Conservation (phyloP, 1,140 invertebrate genomes). For the Physella acuta region DNA sequence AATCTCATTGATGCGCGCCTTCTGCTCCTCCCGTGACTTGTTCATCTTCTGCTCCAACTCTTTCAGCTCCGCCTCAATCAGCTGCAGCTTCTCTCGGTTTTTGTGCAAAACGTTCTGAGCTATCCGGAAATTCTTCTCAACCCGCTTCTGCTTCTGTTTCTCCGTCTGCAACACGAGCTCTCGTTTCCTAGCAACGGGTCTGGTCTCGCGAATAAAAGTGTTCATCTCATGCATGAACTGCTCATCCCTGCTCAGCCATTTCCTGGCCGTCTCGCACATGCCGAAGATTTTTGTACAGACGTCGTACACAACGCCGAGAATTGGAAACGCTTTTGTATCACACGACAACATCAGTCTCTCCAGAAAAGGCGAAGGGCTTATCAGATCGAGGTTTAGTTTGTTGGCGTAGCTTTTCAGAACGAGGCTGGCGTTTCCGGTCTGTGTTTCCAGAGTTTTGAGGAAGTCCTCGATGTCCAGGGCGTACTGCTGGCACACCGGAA, state of each 20-base stretch:
- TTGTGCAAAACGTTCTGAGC: slow-evolving; percentile 46
- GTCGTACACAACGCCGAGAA: slow-evolving; percentile 50
- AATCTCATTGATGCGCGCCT: slow-evolving; percentile 41
- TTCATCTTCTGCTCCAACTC: slow-evolving; percentile 45
- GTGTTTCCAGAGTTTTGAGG: slow-evolving; percentile 38
- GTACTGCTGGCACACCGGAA: slow-evolving; percentile 48
- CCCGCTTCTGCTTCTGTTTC: slow-evolving; percentile 49
- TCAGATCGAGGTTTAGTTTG: slow-evolving; percentile 48
- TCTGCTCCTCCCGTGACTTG: slow-evolving; percentile 38
- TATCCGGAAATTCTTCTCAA: slow-evolving; percentile 46
- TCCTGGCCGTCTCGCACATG: slow-evolving; percentile 42
- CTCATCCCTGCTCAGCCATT: slow-evolving; percentile 53
- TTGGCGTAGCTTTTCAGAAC: slow-evolving; percentile 45
- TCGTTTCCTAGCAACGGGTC: slow-evolving; percentile 41
- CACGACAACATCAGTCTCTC: slow-evolving; percentile 46
- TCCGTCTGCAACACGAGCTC: slow-evolving; percentile 46
- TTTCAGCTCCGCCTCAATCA: slow-evolving; percentile 50
- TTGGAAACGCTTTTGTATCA: slow-evolving; percentile 54
- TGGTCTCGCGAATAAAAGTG: slow-evolving; percentile 47
- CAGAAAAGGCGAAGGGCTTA: slow-evolving; percentile 41
- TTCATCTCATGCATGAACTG: slow-evolving; percentile 54
- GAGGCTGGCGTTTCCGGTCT: slow-evolving; percentile 38
- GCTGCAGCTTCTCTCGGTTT: slow-evolving; percentile 51
- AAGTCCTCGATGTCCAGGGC: slow-evolving; percentile 44
- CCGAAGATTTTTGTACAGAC: slow-evolving; percentile 42